Evolutionary conservation across 2,888 invertebrate species (phyloP), one percentile per base, ranked within the genome.

Genomic region (Yponomeuta sedellus): DNA sequence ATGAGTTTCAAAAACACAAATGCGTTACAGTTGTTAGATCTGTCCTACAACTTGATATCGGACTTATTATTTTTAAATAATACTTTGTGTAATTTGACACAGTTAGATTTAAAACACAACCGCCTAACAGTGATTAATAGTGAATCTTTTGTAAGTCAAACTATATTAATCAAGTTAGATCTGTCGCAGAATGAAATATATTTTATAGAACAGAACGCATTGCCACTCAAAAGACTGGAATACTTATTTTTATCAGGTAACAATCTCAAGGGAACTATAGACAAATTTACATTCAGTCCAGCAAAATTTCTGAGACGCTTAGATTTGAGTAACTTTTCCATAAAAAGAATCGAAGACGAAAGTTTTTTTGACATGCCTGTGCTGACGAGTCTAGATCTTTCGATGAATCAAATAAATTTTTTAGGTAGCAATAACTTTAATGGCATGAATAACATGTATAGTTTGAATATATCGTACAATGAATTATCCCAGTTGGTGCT

Each of bases 381-480:
- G n/a, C 64, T 88, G 52, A 79, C 80, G 8, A 74, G 79, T 69
- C 70, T 90, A 6, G 88, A 88, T 70, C 67, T 90, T 65, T 88
- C 88, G 1, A 72, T 82, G 61, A 88, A 87, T 71, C 65, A 70
- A 40, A 81, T 90, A 20, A 70, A 77, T 39, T 70, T 67, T n/a
- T 77, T 90, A 61, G 74, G 77, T 8, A 66, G 16, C 6, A 57
- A 64, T n/a, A 88, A 83, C 73, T 89, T 90, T 40, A 72, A 70
- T 62, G 75, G 74, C 1, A 72, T 86, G 66, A 74, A 77, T 57
- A 88, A 88, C 67, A 74, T 89, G 73, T 83, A 77, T 59, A 84
- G 83, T 66, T 75, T 90, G 67, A 88, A 90, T 71, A 61, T 90
- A 56, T 88, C 89, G 1, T 68, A 75, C 57, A 90, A 90, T 71